Evolutionary conservation across 2,797 vertebrate species (phyloP).

Genomic region (Graptemys geographica): DNA sequence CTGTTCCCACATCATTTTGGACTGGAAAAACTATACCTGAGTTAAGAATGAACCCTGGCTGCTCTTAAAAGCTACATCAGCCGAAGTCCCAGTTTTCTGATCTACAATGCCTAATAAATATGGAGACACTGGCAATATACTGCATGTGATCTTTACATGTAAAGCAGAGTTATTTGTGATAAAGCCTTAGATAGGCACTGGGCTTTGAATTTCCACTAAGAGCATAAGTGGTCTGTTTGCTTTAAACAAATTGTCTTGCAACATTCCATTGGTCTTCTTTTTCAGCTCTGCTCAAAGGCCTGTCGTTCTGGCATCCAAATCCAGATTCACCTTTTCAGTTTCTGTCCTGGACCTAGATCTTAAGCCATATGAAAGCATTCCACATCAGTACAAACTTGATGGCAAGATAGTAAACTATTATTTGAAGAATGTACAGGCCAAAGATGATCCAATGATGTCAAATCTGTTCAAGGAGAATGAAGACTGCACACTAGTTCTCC

Average conservation of each 20-base stretch:
- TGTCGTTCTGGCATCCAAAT: constrained; percentile 83
- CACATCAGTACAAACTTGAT: constrained; percentile 92
- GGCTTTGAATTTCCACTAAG: neutral
- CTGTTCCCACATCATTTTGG: neutral
- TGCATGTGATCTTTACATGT: neutral
- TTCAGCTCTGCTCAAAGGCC: constrained; percentile 85
- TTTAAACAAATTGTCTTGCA: neutral
- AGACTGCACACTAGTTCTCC: constrained; percentile 93
- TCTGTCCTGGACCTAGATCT: constrained; percentile 97
- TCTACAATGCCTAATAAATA: neutral
- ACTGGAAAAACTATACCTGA: constrained; percentile 9
- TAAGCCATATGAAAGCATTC: constrained; percentile 94
- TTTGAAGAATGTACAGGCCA: constrained; percentile 85
- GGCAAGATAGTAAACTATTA: constrained; percentile 94
- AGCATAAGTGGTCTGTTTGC: neutral
- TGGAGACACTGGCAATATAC: neutral
- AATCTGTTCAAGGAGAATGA: constrained; percentile 87
- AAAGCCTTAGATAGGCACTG: neutral
- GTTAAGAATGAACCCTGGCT: neutral
- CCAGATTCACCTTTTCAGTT: constrained; percentile 89
- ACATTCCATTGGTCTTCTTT: neutral
- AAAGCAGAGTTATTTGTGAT: neutral
- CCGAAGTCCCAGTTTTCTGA: constrained; percentile 11
- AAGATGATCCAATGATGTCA: constrained; percentile 79
- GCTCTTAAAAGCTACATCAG: neutral